phyloP scores from a whole-genome alignment of 2,797 vertebrate genomes.

The Limnodromus scolopaceus region DNA sequence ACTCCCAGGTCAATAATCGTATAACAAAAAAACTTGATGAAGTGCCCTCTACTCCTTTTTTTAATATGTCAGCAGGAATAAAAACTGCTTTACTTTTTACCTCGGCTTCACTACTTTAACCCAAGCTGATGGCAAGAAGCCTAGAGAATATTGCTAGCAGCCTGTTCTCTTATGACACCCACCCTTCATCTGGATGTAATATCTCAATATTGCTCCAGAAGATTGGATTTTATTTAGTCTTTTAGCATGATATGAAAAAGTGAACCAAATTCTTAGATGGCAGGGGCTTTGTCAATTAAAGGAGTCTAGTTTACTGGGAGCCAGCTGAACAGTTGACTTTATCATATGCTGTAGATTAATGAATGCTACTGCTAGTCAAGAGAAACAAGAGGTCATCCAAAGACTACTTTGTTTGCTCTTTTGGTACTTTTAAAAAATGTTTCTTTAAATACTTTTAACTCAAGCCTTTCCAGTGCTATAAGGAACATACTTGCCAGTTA shows the following conservation, averaged over 20 bases:
- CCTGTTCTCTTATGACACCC: constrained; percentile 66
- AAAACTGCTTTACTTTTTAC: constrained; percentile 54
- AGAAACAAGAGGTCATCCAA: constrained; percentile 65
- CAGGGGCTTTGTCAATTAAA: constrained; percentile 67
- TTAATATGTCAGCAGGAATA: constrained; percentile 41
- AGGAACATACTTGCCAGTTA: not conserved
- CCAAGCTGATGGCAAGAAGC: constrained; percentile 73
- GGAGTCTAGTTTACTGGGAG: constrained; percentile 30
- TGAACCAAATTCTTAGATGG: constrained; percentile 67
- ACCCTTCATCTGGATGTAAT: constrained; percentile 78
- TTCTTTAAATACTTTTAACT: constrained; percentile 12
- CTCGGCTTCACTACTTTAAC: constrained; percentile 56
- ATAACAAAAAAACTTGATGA: constrained; percentile 13
- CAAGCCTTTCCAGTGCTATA: not conserved
- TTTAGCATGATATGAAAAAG: constrained; percentile 71
- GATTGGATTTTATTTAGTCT: constrained; percentile 76
- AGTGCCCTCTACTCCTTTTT: constrained; percentile 34
- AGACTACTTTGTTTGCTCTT: constrained; percentile 58
- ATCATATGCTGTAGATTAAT: constrained; percentile 66
- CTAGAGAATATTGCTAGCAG: constrained; percentile 76
- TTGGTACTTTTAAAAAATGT: constrained; percentile 6
- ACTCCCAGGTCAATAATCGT: constrained; percentile 41
- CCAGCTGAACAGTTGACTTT: constrained; percentile 58
- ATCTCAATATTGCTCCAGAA: constrained; percentile 77
- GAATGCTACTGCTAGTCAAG: constrained; percentile 67